Percentiles rank a stretch among this genome's conserved stretches.
Evolutionary conservation across 1,140 invertebrate species (phyloP).

Genomic region (Orchestia grillus): DNA sequence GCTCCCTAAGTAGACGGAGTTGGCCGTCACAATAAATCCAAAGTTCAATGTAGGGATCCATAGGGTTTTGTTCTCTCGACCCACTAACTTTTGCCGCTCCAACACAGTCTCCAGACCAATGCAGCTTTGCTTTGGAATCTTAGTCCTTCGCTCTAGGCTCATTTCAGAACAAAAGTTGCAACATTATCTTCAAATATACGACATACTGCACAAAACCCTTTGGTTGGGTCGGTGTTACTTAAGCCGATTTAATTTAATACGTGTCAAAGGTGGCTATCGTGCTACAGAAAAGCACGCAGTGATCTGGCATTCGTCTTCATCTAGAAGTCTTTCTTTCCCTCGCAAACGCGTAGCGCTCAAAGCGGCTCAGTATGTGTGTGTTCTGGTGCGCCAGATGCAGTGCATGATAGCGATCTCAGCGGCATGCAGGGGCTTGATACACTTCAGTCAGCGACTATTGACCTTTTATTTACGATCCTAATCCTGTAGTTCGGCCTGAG

Average conservation of each 20-base stretch:
- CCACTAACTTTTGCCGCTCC: background rate
- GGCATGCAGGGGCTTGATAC: background rate
- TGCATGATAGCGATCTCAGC: background rate
- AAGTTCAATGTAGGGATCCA: background rate
- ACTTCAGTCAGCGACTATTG: background rate
- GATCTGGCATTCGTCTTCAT: slow-evolving; percentile 31
- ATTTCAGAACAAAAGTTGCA: slow-evolving; percentile 44
- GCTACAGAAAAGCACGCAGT: slow-evolving; percentile 19
- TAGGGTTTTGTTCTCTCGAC: background rate
- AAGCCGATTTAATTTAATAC: slow-evolving; percentile 54
- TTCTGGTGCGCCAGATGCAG: background rate
- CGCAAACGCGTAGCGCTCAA: background rate
- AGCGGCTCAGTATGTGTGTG: background rate
- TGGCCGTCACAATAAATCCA: background rate
- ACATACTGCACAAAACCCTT: slow-evolving; percentile 12
- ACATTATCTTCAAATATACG: slow-evolving; percentile 51
- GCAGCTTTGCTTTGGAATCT: background rate
- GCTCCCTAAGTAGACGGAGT: background rate
- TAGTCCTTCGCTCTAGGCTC: background rate
- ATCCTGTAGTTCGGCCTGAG: background rate
- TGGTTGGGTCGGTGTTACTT: background rate
- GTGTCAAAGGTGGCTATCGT: slow-evolving; percentile 44
- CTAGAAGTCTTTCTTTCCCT: background rate
- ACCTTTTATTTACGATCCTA: background rate
- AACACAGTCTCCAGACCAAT: background rate